Base-by-base conservation (phyloP, 2,113 vertebrate species). In the Erythrolamprus reginae region DNA sequence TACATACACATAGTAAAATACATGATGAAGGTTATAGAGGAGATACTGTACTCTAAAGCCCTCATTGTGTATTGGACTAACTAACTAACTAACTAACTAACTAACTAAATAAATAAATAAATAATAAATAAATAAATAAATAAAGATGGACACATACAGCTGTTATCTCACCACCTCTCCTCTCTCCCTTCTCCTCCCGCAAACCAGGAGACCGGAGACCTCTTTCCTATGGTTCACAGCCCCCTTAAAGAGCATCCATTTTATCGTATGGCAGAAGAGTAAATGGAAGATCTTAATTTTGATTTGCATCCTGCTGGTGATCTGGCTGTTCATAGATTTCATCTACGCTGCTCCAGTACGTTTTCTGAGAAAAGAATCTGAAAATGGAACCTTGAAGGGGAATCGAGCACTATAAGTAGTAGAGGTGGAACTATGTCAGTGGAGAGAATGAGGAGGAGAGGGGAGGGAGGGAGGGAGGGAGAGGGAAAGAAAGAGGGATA, bases 321-420 rank as follows among this genome's bases (percentile, higher is more conserved):
- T 93, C 0, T 2, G 96, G 51, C 89, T 97, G 13, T 84, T 96
- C 7, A 89, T 92, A 17, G 0, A 90, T 84, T 97, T 97, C 24
- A 9, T 97, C 77, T 97, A 97, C 1, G 84, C 97, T 0, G 1
- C 94, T 0, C 97, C 96, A 0, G 97, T 97, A 90, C 97, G 97
- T 4, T 5, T 15, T 0, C 3, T 38, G 17, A 12, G 23, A 1
- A 28, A 3, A 0, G 0, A 84, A 28, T 5, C 0, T 0, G 87
- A 10, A 55, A 6, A 12, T 21, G 1, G 23, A 50, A 4, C 1
- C 8, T 1, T 3, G 4, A 13, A 17, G 17, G 83, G 24, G 83
- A 15, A 17, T 42, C 77, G 10, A 26, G 19, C 6, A 23, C 33
- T 77, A 42, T 77, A 21, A 77, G 33, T 77, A 42, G 17, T 9